Conservation (phyloP, 2,113 vertebrate genomes). For the Salvelinus alpinus region DNA sequence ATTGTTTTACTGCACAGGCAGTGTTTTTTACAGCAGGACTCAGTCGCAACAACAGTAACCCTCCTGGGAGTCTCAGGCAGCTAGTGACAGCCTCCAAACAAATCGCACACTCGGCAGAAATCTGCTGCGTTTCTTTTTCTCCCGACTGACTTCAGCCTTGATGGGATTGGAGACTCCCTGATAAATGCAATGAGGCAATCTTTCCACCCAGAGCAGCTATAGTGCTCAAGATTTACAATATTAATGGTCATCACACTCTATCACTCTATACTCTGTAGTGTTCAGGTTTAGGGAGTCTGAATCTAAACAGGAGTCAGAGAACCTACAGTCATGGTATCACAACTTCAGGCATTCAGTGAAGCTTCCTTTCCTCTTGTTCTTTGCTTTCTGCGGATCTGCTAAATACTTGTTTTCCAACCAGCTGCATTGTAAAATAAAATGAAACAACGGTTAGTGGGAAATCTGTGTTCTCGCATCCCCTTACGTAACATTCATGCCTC, state of each 20-base stretch:
- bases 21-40: slow-evolving; percentile 46
- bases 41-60: slow-evolving; percentile 49
- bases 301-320: neutral
- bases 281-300: neutral
- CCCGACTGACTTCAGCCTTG: slow-evolving; percentile 39
- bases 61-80: slow-evolving; percentile 57
- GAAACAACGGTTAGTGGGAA: no score
- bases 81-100: slow-evolving; percentile 64
- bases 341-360: no score
- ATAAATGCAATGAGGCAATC: slow-evolving; percentile 45
- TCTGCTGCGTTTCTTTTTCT: neutral
- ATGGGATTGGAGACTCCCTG: slow-evolving; percentile 47
- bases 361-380: no score
- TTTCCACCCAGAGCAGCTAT: slow-evolving; percentile 43
- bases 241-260: slow-evolving; percentile 31
- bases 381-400: no score
- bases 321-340: no score
- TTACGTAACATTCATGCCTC: slow-evolving; percentile 56
- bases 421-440: no score
- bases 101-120: slow-evolving; percentile 60
- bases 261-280: slow-evolving; percentile 19
- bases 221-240: slow-evolving; percentile 44
- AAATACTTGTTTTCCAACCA: no score
- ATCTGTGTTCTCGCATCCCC: no score
- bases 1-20: slow-evolving; percentile 54